Evolutionary conservation across 2,113 vertebrate species (phyloP).

Genomic region (Upupa epops): DNA sequence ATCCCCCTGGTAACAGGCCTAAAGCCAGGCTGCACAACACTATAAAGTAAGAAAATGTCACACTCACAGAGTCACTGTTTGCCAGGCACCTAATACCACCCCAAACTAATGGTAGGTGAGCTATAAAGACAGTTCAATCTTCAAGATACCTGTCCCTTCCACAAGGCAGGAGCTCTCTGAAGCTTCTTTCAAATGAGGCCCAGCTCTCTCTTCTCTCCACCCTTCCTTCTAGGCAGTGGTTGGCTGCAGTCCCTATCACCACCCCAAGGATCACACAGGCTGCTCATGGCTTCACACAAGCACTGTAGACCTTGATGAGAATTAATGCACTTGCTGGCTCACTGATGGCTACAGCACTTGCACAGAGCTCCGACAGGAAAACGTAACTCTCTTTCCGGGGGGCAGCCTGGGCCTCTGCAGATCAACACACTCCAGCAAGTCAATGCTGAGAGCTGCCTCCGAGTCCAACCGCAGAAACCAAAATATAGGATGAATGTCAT

Average conservation of each 20-base stretch:
- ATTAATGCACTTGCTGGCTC: fast-evolving
- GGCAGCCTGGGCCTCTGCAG: background rate
- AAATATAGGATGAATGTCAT: background rate
- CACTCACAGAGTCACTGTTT: background rate
- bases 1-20: conserved; percentile 7
- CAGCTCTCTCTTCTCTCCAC: background rate
- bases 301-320: background rate
- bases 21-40: background rate
- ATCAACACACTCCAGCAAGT: background rate
- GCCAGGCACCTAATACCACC: background rate
- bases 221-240: fast-evolving
- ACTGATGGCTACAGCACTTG: background rate
- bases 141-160: background rate
- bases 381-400: background rate
- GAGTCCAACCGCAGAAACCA: conserved; percentile 11
- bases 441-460: background rate
- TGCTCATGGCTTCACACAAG: background rate
- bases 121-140: background rate
- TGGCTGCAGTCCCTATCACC: fast-evolving
- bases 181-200: background rate
- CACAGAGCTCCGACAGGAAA: background rate
- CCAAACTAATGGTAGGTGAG: background rate
- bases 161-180: fast-evolving
- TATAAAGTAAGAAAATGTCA: background rate
- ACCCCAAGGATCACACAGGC: fast-evolving